These are phyloP conservation scores for Melanotaenia nigrans DNA, from an alignment of 2,797 vertebrate genomes.

Conservation along the genomic window DNA sequence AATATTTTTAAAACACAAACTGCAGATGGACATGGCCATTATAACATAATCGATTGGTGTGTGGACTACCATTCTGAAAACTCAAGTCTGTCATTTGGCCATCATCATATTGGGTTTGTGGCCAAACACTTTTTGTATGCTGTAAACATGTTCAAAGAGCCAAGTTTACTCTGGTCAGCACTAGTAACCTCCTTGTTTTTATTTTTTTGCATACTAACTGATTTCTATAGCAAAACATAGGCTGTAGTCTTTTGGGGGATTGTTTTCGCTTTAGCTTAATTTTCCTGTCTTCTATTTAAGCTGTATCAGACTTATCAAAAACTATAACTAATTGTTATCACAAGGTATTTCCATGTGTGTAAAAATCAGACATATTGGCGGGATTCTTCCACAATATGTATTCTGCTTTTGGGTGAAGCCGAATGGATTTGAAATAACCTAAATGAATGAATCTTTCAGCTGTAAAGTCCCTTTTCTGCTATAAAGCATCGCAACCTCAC, in stretches of 20 bases:
- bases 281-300: neutral
- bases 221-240: neutral
- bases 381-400: neutral
- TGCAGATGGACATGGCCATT: neutral
- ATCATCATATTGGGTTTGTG: neutral
- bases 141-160: neutral
- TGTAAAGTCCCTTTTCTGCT: neutral
- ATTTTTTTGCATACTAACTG: neutral
- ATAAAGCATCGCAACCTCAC: slow-evolving; percentile 1
- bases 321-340: neutral
- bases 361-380: neutral
- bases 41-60: neutral
- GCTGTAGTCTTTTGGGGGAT: neutral
- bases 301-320: neutral
- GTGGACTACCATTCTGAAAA: neutral
- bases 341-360: slow-evolving; percentile 1
- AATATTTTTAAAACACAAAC: neutral
- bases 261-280: neutral
- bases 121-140: slow-evolving; percentile 3
- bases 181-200: neutral
- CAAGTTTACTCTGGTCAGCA: neutral
- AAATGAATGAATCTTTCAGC: neutral
- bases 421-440: slow-evolving; percentile 3
- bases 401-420: slow-evolving; percentile 21
- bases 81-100: neutral